Conservation (phyloP, 2,113 vertebrate species). For the Alaudala cheleensis region DNA sequence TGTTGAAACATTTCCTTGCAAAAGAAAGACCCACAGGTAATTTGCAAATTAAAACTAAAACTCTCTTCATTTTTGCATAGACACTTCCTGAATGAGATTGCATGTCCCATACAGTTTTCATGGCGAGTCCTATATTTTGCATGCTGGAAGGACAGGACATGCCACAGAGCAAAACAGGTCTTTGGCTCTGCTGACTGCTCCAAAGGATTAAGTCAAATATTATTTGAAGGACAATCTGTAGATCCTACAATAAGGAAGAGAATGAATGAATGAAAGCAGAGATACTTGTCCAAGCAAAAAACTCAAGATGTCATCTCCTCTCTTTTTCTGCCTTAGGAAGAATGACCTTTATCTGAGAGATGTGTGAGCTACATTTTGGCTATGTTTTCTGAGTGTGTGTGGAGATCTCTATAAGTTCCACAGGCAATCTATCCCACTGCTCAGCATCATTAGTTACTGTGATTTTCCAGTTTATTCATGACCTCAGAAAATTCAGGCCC, state of each 20-base stretch:
- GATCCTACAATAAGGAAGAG: background rate
- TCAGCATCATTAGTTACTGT: background rate
- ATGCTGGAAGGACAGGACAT: background rate
- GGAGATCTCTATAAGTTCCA: background rate
- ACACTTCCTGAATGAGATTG: background rate
- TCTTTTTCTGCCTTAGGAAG: background rate
- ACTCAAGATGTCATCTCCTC: background rate
- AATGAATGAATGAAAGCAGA: background rate
- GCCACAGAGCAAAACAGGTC: background rate
- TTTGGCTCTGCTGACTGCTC: background rate
- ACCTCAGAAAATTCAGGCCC: background rate
- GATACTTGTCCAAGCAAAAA: background rate
- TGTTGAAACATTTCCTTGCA: conserved; percentile 4
- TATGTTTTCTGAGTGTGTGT: background rate
- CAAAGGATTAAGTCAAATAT: background rate
- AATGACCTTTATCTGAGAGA: background rate
- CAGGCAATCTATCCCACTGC: background rate
- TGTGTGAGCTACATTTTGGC: background rate
- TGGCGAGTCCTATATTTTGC: background rate
- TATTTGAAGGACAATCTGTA: background rate
- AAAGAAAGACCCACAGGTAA: background rate
- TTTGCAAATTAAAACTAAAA: background rate
- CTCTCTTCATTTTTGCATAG: background rate
- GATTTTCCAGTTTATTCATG: background rate
- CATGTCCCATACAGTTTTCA: background rate